phyloP scores from a whole-genome alignment of 2,888 invertebrate genomes.

The Panopea generosa region DNA sequence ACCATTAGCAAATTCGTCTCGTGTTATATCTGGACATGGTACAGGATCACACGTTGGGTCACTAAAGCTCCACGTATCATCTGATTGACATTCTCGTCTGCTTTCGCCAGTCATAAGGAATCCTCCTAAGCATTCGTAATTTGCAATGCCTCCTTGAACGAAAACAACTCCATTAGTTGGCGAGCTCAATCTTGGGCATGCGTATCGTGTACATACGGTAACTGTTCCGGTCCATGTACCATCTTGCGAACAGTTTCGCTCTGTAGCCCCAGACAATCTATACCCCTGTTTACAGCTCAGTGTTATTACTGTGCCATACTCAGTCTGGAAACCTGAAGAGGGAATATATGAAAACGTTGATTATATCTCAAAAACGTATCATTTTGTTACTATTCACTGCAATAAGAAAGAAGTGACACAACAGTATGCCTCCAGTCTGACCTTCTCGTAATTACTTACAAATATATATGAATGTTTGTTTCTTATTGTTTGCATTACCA shows the following conservation, averaged over 20 bases:
- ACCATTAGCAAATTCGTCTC: constrained; percentile 52
- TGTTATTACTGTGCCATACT: constrained; percentile 82
- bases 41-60: constrained; percentile 75
- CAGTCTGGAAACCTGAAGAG: constrained; percentile 61
- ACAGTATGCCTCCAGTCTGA: too few relatives aligned
- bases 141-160: constrained; percentile 44
- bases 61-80: constrained; percentile 78
- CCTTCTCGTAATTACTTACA: too few relatives aligned
- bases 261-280: constrained; percentile 94
- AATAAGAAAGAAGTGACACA: too few relatives aligned
- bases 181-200: constrained; percentile 62
- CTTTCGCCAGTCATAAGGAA: constrained; percentile 95
- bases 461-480: too few relatives aligned
- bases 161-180: constrained; percentile 59
- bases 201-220: constrained; percentile 73
- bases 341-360: too few relatives aligned
- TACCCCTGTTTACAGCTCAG: constrained; percentile 96
- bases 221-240: constrained; percentile 79
- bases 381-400: too few relatives aligned
- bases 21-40: constrained; percentile 68
- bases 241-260: constrained; percentile 88
- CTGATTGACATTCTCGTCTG: constrained; percentile 88
- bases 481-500: too few relatives aligned
- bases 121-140: constrained; percentile 94
- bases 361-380: too few relatives aligned